These are phyloP conservation scores for Gnathonemus echidnorhynchus DNA, from an alignment of 2,113 vertebrate species.

Conservation along the genomic window DNA sequence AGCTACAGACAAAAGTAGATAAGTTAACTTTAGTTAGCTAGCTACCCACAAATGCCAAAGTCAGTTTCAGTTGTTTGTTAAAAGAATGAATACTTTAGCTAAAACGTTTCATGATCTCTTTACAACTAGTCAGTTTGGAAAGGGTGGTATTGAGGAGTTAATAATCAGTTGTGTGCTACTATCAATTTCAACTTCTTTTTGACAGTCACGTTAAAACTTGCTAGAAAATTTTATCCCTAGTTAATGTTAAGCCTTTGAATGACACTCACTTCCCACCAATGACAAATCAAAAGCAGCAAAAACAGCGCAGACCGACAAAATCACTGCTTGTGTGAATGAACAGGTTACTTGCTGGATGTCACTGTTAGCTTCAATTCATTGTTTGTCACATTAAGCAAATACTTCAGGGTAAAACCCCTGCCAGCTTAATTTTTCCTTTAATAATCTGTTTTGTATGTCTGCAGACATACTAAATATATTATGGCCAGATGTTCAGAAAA, in stretches of 20 bases:
- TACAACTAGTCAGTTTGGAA: neutral
- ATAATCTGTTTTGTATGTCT: neutral
- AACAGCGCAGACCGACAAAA: neutral
- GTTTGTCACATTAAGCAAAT: neutral
- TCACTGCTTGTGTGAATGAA: neutral
- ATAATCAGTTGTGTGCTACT: neutral
- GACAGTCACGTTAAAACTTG: neutral
- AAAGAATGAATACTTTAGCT: neutral
- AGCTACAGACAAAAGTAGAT: neutral
- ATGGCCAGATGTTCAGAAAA: neutral
- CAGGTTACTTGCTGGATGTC: no score
- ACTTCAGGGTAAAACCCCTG: neutral
- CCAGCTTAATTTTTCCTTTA: neutral
- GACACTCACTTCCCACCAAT: neutral
- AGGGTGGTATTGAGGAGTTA: neutral
- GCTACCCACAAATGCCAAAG: neutral
- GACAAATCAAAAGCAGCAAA: neutral
- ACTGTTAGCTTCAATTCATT: neutral
- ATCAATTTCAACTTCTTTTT: neutral
- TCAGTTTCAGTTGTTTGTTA: neutral
- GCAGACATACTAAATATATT: neutral
- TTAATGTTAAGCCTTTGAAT: neutral
- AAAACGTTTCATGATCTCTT: neutral
- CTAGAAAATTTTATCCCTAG: neutral
- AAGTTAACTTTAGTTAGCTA: neutral